phyloP scores from a whole-genome alignment of 1,140 invertebrate species.

The Sinella curviseta region DNA sequence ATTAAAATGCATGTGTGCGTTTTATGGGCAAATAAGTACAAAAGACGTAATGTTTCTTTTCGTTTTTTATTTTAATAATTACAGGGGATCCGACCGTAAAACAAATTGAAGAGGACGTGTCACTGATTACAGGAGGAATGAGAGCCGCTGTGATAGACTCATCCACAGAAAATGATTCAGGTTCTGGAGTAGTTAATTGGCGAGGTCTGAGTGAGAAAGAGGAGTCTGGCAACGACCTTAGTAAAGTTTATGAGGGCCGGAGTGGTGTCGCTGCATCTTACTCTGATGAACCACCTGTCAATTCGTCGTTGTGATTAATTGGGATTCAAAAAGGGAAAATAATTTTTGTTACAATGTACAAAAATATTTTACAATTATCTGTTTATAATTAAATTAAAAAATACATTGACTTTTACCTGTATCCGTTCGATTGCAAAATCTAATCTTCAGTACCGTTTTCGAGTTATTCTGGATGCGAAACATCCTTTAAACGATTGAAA shows the following conservation, averaged over 20 bases:
- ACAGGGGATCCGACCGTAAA: slow-evolving; percentile 29
- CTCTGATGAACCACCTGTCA: slow-evolving; percentile 39
- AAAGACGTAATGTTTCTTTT: too few relatives aligned
- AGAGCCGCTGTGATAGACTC: slow-evolving; percentile 4
- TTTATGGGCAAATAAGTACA: too few relatives aligned
- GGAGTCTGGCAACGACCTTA: slow-evolving; percentile 15
- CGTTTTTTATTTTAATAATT: neutral
- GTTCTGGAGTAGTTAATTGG: slow-evolving; percentile 35
- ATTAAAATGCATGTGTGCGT: neutral
- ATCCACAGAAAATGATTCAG: neutral
- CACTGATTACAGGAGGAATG: slow-evolving; percentile 41
- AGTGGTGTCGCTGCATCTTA: slow-evolving; percentile 44
- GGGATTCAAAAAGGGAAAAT: neutral
- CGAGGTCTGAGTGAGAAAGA: slow-evolving; percentile 38
- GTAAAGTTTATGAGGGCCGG: slow-evolving; percentile 41
- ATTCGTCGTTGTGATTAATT: neutral
- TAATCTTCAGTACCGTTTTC: slow-evolving; percentile 29
- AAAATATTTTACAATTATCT: too few relatives aligned
- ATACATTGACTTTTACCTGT: too few relatives aligned
- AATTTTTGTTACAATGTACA: neutral
- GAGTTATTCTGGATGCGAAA: slow-evolving; percentile 43
- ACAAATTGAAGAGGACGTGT: slow-evolving; percentile 35
- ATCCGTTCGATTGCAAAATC: too few relatives aligned
- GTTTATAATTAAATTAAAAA: too few relatives aligned
- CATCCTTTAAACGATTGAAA: slow-evolving; percentile 51